A percentile compares a stretch with the other conserved stretches of the same genome.
Evolutionary conservation across 2,888 invertebrate species (phyloP).

Genomic region (Alviniconcha strummeri): DNA sequence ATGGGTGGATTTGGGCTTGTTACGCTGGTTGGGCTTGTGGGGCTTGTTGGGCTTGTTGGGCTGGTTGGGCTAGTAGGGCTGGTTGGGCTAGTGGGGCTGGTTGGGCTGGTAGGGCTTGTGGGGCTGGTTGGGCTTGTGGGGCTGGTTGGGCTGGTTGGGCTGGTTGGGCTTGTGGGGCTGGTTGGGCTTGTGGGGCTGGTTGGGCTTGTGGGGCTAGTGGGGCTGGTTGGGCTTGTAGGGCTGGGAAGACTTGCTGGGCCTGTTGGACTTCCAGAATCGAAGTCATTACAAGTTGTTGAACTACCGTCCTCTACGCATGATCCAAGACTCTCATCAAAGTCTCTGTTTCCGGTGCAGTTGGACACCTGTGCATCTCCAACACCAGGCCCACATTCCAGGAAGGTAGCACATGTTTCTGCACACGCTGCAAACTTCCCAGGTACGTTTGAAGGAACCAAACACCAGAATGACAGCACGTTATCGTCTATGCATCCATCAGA

Average conservation of each 20-base stretch:
- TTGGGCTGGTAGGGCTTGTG: not conserved
- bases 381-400: too few species aligned
- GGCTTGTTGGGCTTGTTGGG: not conserved
- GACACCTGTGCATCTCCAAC: too few species aligned
- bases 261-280: not conserved
- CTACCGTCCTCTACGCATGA: too few species aligned
- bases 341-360: too few species aligned
- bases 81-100: not conserved
- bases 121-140: not conserved
- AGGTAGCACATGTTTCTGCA: too few species aligned
- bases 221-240: not conserved
- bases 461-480: too few species aligned
- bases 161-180: not conserved
- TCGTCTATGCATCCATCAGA: not conserved
- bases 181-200: not conserved
- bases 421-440: too few species aligned
- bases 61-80: not conserved
- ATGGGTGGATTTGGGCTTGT: too few species aligned
- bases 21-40: too few species aligned
- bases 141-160: not conserved
- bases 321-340: too few species aligned
- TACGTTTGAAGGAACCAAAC: too few species aligned
- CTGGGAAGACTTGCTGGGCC: constrained; percentile 9
- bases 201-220: not conserved
- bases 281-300: not conserved